A percentile compares a stretch with the other conserved stretches of the same genome.
phyloP scores from a whole-genome alignment of 1,140 invertebrate species.

The Grapholita molesta region DNA sequence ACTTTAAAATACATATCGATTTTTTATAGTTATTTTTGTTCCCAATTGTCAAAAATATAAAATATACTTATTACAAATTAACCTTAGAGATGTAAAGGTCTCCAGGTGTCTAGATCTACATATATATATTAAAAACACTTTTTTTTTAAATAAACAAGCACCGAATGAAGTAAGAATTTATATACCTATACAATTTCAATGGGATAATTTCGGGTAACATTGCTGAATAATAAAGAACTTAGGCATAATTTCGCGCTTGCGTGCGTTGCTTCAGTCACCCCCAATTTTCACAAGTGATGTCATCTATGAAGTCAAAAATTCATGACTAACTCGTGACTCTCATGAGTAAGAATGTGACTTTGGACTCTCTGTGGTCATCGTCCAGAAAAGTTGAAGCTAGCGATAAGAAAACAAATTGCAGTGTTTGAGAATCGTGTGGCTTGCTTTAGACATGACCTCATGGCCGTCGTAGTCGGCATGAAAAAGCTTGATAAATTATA shows the following conservation, averaged over 20 bases:
- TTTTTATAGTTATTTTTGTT: no score
- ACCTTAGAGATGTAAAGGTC: no score
- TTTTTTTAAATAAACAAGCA: no score
- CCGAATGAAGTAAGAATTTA: no score
- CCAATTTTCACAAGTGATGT: constrained; percentile 31
- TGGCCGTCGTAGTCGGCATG: neutral
- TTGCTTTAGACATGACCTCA: neutral
- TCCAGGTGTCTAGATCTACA: no score
- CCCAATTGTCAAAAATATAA: no score
- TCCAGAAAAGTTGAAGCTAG: neutral
- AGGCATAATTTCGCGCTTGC: constrained; percentile 36
- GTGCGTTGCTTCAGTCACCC: constrained; percentile 28
- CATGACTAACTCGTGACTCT: constrained; percentile 29
- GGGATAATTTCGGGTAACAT: no score
- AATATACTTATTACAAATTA: no score
- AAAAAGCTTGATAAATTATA: neutral
- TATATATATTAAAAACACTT: no score
- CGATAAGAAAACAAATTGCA: neutral
- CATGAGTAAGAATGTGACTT: constrained; percentile 20
- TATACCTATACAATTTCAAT: no score
- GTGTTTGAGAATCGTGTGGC: neutral
- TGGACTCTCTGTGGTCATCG: neutral
- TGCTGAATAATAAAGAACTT: no score
- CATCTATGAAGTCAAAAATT: constrained; percentile 26
- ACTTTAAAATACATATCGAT: no score